A percentile compares a stretch with the other conserved stretches of the same genome.
Conservation (phyloP, 2,888 invertebrate species). For the Lasioglossum villosulum region DNA sequence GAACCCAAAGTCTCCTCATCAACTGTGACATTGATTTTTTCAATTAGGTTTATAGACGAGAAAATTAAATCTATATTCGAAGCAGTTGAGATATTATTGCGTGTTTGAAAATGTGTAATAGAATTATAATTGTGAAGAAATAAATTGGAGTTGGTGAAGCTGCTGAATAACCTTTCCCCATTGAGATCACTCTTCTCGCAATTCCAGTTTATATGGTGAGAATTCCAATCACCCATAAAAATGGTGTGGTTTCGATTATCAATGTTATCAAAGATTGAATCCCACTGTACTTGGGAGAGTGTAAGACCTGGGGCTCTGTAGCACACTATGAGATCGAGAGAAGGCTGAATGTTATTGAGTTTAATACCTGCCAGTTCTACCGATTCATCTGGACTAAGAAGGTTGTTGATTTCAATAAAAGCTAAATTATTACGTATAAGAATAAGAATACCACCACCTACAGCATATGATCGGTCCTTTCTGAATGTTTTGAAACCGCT, state of each 20-base stretch:
- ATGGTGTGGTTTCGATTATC: neutral
- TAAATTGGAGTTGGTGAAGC: too few species aligned
- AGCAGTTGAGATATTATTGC: too few species aligned
- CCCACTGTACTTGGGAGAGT: neutral
- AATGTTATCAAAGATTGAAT: slow-evolving; percentile 1
- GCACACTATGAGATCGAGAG: neutral
- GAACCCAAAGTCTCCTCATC: too few species aligned
- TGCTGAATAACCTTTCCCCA: too few species aligned
- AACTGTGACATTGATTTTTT: too few species aligned
- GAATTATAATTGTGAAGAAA: too few species aligned
- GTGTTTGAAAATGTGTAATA: too few species aligned
- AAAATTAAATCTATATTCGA: too few species aligned
- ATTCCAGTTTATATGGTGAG: neutral
- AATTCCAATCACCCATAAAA: slow-evolving; percentile 23
- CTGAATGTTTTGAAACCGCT: neutral
- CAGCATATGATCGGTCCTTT: slow-evolving; percentile 1
- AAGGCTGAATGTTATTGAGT: neutral
- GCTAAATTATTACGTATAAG: slow-evolving; percentile 21
- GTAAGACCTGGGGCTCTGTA: neutral
- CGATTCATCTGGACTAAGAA: neutral
- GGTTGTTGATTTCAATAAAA: neutral
- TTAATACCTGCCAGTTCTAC: neutral
- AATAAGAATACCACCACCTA: slow-evolving; percentile 2
- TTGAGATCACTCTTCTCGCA: too few species aligned
- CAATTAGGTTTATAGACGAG: too few species aligned